Conservation (phyloP, 2,113 vertebrate genomes). For the Antechinus stuartii region DNA sequence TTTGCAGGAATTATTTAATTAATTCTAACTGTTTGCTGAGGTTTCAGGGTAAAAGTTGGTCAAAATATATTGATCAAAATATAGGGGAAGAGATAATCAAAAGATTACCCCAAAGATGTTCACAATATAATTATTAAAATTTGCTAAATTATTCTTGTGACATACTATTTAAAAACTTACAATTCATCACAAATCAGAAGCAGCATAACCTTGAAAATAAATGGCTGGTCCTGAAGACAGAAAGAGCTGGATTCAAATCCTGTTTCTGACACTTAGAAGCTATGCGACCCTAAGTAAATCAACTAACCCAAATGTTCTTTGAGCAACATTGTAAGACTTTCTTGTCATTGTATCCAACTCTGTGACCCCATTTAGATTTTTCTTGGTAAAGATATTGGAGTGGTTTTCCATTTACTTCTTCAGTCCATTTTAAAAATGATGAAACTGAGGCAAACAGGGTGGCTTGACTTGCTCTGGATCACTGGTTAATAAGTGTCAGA, state of each 20-base stretch:
- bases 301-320: background rate
- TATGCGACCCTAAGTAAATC: background rate
- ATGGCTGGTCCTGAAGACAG: background rate
- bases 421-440: background rate
- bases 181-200: background rate
- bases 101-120: background rate
- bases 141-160: slow-evolving; percentile 9
- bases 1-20: slow-evolving; percentile 15
- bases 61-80: slow-evolving; percentile 18
- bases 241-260: background rate
- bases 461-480: background rate
- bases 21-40: slow-evolving; percentile 29
- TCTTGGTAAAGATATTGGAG: background rate
- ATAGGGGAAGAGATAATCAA: background rate
- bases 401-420: background rate
- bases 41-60: background rate
- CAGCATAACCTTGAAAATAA: background rate
- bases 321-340: background rate
- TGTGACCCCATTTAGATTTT: background rate
- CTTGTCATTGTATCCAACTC: background rate
- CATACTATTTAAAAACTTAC: background rate
- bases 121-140: background rate
- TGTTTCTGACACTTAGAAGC: background rate
- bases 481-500: background rate
- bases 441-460: background rate